Conservation (phyloP, 2,797 vertebrate genomes). For the Chanos chanos region DNA sequence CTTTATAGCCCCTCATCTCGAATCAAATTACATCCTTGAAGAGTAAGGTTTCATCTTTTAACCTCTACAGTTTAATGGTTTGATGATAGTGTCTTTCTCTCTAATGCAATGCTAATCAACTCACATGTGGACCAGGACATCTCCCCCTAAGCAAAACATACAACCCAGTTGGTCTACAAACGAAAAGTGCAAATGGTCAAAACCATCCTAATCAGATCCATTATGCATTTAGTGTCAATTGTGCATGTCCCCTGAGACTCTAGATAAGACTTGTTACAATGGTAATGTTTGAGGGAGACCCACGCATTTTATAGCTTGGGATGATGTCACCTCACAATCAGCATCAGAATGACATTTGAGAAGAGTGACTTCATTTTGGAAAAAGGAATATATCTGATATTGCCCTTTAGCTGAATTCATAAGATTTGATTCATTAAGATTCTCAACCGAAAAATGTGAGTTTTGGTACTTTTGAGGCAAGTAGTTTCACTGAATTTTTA, state of each 20-base stretch:
- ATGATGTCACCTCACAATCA: too few relatives aligned
- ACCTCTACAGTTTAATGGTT: conserved; percentile 42
- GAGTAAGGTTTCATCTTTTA: conserved; percentile 41
- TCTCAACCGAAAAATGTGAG: too few relatives aligned
- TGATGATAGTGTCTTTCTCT: conserved; percentile 50
- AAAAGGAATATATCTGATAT: too few relatives aligned
- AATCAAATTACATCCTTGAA: conserved; percentile 56
- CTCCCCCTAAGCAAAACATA: conserved; percentile 44
- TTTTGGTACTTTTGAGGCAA: too few relatives aligned
- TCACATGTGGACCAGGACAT: conserved; percentile 42
- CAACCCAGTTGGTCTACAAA: conserved; percentile 43
- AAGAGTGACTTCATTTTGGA: too few relatives aligned
- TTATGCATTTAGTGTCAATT: conserved; percentile 53
- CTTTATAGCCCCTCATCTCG: conserved; percentile 56
- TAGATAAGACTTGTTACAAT: too few relatives aligned
- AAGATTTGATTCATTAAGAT: too few relatives aligned
- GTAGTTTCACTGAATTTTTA: too few relatives aligned
- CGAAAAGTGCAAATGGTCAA: conserved; percentile 64
- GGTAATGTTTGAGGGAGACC: too few relatives aligned
- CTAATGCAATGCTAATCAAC: conserved; percentile 52
- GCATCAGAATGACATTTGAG: too few relatives aligned
- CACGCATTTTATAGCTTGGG: too few relatives aligned
- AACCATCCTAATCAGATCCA: conserved; percentile 50
- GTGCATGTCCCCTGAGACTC: neutral
- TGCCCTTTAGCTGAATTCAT: too few relatives aligned